phyloP scores from a whole-genome alignment of 2,888 invertebrate species.

The Tubulanus polymorphus region DNA sequence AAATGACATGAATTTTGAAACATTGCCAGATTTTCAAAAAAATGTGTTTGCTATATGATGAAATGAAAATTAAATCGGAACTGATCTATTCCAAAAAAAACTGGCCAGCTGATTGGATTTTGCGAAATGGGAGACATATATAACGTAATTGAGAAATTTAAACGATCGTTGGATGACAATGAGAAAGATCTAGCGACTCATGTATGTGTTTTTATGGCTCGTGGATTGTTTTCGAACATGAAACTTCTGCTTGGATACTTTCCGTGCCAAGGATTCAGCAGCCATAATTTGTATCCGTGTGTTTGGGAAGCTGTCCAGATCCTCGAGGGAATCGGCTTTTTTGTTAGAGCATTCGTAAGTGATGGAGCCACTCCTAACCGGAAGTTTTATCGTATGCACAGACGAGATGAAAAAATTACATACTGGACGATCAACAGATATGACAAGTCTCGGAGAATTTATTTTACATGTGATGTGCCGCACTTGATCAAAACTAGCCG shows the following conservation, averaged over 20 bases:
- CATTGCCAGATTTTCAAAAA: too few relatives aligned
- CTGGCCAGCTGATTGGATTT: too few relatives aligned
- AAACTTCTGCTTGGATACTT: not conserved
- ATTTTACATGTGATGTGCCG: not conserved
- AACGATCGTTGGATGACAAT: too few relatives aligned
- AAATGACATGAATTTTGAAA: too few relatives aligned
- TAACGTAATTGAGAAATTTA: too few relatives aligned
- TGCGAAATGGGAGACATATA: too few relatives aligned
- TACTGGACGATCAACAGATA: not conserved
- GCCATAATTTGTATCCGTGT: constrained; percentile 18
- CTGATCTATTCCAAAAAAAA: too few relatives aligned
- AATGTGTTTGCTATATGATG: too few relatives aligned
- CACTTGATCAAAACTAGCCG: not conserved
- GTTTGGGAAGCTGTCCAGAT: constrained; percentile 20
- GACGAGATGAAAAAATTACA: not conserved
- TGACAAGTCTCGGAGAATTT: not conserved
- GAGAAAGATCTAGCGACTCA: too few relatives aligned
- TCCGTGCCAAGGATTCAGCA: not conserved
- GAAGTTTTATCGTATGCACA: constrained; percentile 16
- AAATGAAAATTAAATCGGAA: too few relatives aligned
- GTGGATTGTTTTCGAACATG: not conserved
- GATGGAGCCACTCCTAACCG: constrained; percentile 23
- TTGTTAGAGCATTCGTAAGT: constrained; percentile 17
- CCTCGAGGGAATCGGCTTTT: constrained; percentile 13
- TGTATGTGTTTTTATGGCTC: not conserved